Evolutionary conservation across 2,797 vertebrate species (phyloP).

Genomic region (Pteronotus mesoamericanus): DNA sequence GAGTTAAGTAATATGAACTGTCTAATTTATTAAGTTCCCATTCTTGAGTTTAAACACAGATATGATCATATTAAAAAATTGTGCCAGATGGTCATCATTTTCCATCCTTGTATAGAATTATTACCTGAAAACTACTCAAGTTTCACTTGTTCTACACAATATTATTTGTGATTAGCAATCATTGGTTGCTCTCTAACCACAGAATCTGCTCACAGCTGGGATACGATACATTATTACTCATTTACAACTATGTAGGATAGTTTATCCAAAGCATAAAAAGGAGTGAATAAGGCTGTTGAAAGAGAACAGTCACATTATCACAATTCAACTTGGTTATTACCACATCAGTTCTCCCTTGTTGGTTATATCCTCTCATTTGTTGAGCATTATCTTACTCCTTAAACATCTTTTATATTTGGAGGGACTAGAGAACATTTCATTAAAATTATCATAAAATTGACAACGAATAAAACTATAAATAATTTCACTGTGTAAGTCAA

Average conservation of each 20-base stretch:
- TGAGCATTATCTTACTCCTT: conserved; percentile 62
- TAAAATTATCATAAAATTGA: conserved; percentile 70
- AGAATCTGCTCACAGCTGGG: conserved; percentile 54
- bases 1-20: neutral
- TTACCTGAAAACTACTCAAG: neutral
- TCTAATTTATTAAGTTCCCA: neutral
- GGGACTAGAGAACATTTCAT: conserved; percentile 65
- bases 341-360: conserved; percentile 67
- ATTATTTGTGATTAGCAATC: neutral
- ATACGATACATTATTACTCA: conserved; percentile 62
- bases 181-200: neutral
- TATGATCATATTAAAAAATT: neutral
- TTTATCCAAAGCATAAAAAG: conserved; percentile 70
- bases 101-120: neutral
- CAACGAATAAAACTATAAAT: conserved; percentile 61
- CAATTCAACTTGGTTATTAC: conserved; percentile 59
- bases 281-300: conserved; percentile 50
- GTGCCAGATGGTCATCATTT: neutral
- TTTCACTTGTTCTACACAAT: neutral
- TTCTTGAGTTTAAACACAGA: neutral
- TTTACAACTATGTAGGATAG: conserved; percentile 63
- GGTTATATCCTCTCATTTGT: conserved; percentile 67
- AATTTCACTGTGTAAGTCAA: neutral
- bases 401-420: conserved; percentile 60
- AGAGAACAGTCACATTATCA: conserved; percentile 59